These are phyloP conservation scores for Hydractinia symbiolongicarpus DNA, from an alignment of 30 jellyfish, hydroid and myxozoan genomes.

Conservation along the genomic window DNA sequence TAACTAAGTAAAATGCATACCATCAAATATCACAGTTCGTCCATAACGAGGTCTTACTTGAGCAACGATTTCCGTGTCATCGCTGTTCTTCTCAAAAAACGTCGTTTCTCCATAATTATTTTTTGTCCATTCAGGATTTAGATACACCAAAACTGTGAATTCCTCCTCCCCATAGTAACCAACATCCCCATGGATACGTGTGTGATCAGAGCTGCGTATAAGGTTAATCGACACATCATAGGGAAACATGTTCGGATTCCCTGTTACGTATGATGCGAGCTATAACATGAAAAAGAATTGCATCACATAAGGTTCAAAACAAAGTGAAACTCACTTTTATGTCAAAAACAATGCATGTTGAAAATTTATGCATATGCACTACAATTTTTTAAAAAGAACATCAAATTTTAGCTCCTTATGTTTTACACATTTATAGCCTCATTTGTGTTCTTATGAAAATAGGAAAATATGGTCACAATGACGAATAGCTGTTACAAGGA, in stretches of 20 bases:
- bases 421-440: too few relatives aligned
- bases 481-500: too few relatives aligned
- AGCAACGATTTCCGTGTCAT: constrained; percentile 81
- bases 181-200: constrained; percentile 70
- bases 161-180: constrained; percentile 51
- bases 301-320: too few relatives aligned
- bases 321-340: too few relatives aligned
- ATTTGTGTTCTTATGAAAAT: too few relatives aligned
- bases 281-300: neutral
- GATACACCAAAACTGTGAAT: constrained; percentile 73
- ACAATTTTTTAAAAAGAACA: too few relatives aligned
- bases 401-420: too few relatives aligned
- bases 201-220: constrained; percentile 83
- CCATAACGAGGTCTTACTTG: constrained; percentile 90
- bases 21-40: constrained; percentile 76
- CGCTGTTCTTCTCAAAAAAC: constrained; percentile 67
- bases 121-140: constrained; percentile 80
- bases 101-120: constrained; percentile 84
- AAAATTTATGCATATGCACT: too few relatives aligned
- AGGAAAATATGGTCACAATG: too few relatives aligned
- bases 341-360: too few relatives aligned
- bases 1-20: constrained; percentile 8
- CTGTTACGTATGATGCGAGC: constrained; percentile 72
- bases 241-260: constrained; percentile 72
- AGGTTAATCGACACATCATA: constrained; percentile 79